Percentiles rank a stretch among this genome's conserved stretches.
These are phyloP conservation scores for Chloroceryle amazona DNA, from an alignment of 2,797 vertebrate species.

Conservation along the genomic window DNA sequence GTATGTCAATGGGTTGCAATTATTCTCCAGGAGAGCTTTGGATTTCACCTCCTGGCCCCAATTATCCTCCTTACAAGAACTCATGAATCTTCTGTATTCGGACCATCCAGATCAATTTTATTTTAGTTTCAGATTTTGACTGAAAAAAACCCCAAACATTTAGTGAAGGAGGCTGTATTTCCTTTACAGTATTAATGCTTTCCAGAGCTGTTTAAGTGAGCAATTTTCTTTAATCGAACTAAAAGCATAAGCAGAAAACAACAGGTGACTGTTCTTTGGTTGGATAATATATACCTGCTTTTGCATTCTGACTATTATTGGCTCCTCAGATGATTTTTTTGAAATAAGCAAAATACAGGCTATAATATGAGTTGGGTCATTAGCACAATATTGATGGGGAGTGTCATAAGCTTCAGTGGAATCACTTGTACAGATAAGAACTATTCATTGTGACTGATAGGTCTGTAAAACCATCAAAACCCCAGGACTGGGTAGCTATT, in stretches of 20 bases:
- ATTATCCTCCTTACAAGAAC: conserved; percentile 66
- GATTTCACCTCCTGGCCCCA: conserved; percentile 5
- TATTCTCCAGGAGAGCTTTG: conserved; percentile 32
- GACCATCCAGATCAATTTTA: conserved; percentile 40
- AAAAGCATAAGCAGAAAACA: neutral
- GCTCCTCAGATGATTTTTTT: neutral
- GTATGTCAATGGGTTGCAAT: conserved; percentile 48
- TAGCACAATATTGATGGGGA: neutral
- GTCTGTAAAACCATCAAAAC: neutral
- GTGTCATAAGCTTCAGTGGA: neutral
- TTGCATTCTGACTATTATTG: neutral
- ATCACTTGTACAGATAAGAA: neutral
- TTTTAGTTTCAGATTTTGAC: conserved; percentile 34
- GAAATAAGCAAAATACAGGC: neutral
- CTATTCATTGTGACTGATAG: neutral
- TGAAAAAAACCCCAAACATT: neutral
- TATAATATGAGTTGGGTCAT: neutral
- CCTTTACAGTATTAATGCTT: neutral
- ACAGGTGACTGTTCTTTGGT: neutral
- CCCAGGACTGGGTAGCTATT: neutral
- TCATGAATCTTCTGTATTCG: conserved; percentile 58
- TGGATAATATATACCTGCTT: neutral
- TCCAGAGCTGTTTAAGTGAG: neutral
- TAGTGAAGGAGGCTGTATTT: neutral
- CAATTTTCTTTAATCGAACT: neutral